A percentile compares a stretch with the other conserved stretches of the same genome.
Conservation (phyloP, 2,797 vertebrate species). For the Vultur gryphus region DNA sequence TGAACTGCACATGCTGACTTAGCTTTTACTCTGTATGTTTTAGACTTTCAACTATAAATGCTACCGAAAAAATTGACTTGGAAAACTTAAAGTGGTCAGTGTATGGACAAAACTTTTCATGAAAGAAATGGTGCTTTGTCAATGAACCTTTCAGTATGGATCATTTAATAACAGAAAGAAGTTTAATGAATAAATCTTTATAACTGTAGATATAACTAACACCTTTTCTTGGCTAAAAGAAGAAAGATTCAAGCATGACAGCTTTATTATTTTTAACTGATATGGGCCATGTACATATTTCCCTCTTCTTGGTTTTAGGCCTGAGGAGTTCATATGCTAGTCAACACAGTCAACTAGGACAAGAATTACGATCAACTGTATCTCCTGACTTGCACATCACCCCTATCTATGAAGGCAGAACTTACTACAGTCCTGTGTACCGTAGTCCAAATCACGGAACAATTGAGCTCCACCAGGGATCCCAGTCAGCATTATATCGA, state of each 20-base stretch:
- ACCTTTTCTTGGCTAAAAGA: background rate
- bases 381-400: slow-evolving; percentile 94
- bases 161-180: background rate
- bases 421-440: slow-evolving; percentile 90
- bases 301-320: slow-evolving; percentile 72
- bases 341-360: slow-evolving; percentile 91
- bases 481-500: slow-evolving; percentile 85
- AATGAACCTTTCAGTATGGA: background rate
- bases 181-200: background rate
- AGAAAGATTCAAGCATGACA: background rate
- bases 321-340: slow-evolving; percentile 90
- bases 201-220: background rate
- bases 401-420: slow-evolving; percentile 93
- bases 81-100: background rate
- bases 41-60: background rate
- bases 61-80: background rate
- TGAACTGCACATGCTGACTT: background rate
- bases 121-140: background rate
- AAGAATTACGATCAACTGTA: slow-evolving; percentile 84
- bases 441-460: slow-evolving; percentile 86
- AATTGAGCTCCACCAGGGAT: slow-evolving; percentile 78
- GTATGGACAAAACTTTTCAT: background rate
- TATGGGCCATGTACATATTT: rapidly evolving
- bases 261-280: background rate
- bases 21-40: background rate